A percentile compares a stretch with the other conserved stretches of the same genome.
Conservation (phyloP, 2,113 vertebrate genomes). For the Pagrus major region DNA sequence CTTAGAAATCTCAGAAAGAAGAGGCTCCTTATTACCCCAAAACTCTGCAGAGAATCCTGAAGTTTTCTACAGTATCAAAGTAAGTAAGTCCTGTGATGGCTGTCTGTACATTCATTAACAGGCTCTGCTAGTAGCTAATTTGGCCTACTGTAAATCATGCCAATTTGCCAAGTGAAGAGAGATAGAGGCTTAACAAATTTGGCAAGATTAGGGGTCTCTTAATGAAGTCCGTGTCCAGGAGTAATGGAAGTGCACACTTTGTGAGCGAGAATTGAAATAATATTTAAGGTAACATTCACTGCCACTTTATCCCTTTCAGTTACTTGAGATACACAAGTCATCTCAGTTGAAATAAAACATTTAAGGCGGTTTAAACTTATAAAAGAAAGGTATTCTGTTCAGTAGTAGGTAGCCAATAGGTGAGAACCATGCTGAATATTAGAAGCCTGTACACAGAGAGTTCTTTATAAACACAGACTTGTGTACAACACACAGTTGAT, state of each 20-base stretch:
- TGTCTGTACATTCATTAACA: too few species aligned
- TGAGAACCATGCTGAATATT: not conserved
- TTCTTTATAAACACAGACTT: conserved; percentile 40
- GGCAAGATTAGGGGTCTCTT: not conserved
- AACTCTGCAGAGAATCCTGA: not conserved
- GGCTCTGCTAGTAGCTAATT: not conserved
- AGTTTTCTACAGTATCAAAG: not conserved
- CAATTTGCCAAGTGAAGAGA: not conserved
- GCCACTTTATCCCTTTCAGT: not conserved
- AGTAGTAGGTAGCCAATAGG: not conserved
- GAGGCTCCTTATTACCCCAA: not conserved
- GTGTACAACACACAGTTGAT: conserved; percentile 46
- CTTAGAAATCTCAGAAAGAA: not conserved
- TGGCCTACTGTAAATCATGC: not conserved
- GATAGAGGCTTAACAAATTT: not conserved
- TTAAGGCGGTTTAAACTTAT: not conserved
- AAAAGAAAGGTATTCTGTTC: conserved; percentile 8
- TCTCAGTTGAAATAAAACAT: not conserved
- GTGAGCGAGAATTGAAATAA: not conserved
- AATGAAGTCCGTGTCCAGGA: not conserved
- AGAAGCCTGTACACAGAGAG: conserved; percentile 2
- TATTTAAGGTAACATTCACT: not conserved
- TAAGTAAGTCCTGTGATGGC: too few species aligned
- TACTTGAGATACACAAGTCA: not conserved
- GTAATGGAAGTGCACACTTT: not conserved